Evolutionary conservation across 2,888 invertebrate genomes (phyloP).

Genomic region (Brachylomia viminalis): DNA sequence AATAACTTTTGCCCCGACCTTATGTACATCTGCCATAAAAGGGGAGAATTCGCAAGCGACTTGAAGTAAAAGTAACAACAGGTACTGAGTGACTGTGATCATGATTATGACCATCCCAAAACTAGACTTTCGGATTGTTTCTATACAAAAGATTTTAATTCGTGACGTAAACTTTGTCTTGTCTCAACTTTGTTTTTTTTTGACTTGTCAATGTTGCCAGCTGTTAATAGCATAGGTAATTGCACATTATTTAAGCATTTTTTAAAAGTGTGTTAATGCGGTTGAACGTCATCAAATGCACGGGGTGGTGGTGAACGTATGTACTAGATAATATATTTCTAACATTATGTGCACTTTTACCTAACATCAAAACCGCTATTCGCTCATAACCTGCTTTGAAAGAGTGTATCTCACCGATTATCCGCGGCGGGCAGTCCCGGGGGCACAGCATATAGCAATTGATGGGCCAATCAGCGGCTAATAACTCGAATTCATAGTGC

Average conservation of each 20-base stretch:
- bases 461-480: constrained; percentile 77
- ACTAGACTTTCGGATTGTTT: not conserved
- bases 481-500: constrained; percentile 68
- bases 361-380: not conserved
- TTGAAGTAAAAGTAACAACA: not conserved
- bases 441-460: constrained; percentile 73
- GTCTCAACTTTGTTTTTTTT: not conserved
- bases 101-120: not conserved
- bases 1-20: too few relatives aligned
- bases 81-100: not conserved
- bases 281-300: too few relatives aligned
- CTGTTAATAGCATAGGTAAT: too few relatives aligned
- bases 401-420: constrained; percentile 64
- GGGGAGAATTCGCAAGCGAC: not conserved
- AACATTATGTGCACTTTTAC: not conserved
- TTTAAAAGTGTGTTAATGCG: too few relatives aligned
- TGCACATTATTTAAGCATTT: too few relatives aligned
- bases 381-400: constrained; percentile 41
- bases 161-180: not conserved
- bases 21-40: not conserved
- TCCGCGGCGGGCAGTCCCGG: constrained; percentile 68
- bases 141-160: not conserved
- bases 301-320: too few relatives aligned
- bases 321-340: not conserved
- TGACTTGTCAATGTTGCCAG: too few relatives aligned